Evolutionary conservation across 2,113 vertebrate genomes (phyloP).

Genomic region (Pandion haliaetus): DNA sequence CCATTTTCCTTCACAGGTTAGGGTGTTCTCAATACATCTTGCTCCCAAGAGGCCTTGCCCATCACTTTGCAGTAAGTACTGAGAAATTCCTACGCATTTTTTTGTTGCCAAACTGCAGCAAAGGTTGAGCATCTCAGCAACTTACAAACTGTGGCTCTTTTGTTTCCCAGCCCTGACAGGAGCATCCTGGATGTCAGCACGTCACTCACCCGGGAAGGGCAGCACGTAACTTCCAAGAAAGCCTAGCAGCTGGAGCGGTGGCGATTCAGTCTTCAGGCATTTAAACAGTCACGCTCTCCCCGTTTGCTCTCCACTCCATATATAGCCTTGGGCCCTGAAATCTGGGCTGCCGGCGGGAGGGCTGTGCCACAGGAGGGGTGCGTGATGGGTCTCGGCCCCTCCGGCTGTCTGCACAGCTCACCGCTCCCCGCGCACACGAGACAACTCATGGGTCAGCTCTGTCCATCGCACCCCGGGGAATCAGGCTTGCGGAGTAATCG

Average conservation of each 20-base stretch:
- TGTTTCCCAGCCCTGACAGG: neutral
- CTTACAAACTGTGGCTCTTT: neutral
- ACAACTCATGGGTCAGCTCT: accelerated
- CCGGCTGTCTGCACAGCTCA: neutral
- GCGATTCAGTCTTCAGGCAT: conserved; percentile 17
- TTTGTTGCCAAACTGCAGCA: neutral
- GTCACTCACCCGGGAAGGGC: neutral
- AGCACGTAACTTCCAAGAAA: neutral
- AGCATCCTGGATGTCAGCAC: neutral
- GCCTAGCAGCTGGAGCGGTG: neutral
- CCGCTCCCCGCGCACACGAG: accelerated
- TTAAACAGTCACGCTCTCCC: neutral
- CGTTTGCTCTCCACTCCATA: neutral
- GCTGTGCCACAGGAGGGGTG: neutral
- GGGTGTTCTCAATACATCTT: neutral
- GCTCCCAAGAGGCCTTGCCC: neutral
- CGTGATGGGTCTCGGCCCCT: neutral
- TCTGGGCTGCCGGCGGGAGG: accelerated
- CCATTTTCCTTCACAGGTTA: neutral
- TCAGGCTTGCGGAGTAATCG: accelerated
- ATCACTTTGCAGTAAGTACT: neutral
- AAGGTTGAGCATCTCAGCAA: neutral
- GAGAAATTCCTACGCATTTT: neutral
- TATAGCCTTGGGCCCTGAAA: neutral
- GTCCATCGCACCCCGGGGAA: accelerated